Conservation (phyloP, 2,797 vertebrate species). For the Chaetodon trifasciatus region DNA sequence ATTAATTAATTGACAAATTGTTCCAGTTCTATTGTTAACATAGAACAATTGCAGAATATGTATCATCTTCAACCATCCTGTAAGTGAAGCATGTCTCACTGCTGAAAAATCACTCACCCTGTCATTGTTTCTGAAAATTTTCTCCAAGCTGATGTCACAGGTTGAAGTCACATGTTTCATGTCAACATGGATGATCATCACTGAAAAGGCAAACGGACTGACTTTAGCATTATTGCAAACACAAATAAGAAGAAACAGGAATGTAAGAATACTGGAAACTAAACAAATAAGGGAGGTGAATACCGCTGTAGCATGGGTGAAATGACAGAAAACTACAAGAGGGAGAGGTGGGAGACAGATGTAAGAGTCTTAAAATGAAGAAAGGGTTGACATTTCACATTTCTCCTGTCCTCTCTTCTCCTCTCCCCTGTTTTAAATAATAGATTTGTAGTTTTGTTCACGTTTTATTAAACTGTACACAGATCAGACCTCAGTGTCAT, state of each 20-base stretch:
- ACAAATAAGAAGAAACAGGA: not conserved
- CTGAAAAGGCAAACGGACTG: not conserved
- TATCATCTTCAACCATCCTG: no score
- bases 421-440: conserved; percentile 75
- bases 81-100: no score
- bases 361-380: not conserved
- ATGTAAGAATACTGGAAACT: not conserved
- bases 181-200: not conserved
- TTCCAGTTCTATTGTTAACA: not conserved
- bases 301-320: not conserved
- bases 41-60: no score
- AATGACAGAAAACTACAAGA: not conserved
- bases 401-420: conserved; percentile 7
- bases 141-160: not conserved
- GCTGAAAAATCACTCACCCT: no score
- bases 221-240: not conserved
- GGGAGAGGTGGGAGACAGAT: no score
- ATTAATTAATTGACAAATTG: not conserved
- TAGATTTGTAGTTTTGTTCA: conserved; percentile 82
- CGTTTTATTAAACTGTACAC: conserved; percentile 85
- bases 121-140: not conserved
- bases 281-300: not conserved
- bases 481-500: conserved; percentile 85
- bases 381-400: conserved; percentile 11
- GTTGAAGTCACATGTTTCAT: not conserved